Percentiles rank a stretch among this genome's conserved stretches.
These are phyloP conservation scores for Spilarctia lutea DNA, from an alignment of 2,888 invertebrate genomes.

Conservation along the genomic window DNA sequence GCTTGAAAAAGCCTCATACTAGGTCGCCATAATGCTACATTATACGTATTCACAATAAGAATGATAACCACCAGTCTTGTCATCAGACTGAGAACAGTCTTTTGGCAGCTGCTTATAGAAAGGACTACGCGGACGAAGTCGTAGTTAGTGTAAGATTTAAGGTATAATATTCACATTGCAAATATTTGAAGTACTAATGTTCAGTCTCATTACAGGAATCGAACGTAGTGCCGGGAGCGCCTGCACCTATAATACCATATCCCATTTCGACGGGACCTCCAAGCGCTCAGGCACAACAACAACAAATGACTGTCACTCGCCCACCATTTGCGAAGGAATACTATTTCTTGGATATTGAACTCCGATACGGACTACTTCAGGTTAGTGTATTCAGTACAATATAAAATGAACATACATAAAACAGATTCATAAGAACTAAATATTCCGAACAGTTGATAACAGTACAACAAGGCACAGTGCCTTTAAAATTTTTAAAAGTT, in stretches of 20 bases:
- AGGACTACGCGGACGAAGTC: too few relatives aligned
- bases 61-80: too few relatives aligned
- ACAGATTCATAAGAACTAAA: too few relatives aligned
- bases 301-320: constrained; percentile 69
- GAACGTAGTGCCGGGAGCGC: constrained; percentile 53
- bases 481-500: constrained; percentile 22
- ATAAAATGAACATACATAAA: too few relatives aligned
- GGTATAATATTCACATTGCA: too few relatives aligned
- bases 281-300: constrained; percentile 58
- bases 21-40: too few relatives aligned
- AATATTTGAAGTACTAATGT: background rate
- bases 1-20: too few relatives aligned
- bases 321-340: constrained; percentile 92
- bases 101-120: too few relatives aligned
- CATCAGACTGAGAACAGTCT: too few relatives aligned
- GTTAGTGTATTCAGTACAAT: constrained; percentile 78
- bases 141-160: too few relatives aligned
- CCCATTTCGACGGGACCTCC: constrained; percentile 66
- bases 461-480: background rate
- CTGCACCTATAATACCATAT: constrained; percentile 66
- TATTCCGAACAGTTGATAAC: background rate
- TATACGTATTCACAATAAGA: too few relatives aligned
- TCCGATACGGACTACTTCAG: constrained; percentile 97
- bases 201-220: constrained; percentile 59
- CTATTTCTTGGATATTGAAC: constrained; percentile 95